Evolutionary conservation across 1,140 invertebrate species (phyloP), one percentile per base, ranked within the genome.

Genomic region (Pogonomyrmex barbatus): DNA sequence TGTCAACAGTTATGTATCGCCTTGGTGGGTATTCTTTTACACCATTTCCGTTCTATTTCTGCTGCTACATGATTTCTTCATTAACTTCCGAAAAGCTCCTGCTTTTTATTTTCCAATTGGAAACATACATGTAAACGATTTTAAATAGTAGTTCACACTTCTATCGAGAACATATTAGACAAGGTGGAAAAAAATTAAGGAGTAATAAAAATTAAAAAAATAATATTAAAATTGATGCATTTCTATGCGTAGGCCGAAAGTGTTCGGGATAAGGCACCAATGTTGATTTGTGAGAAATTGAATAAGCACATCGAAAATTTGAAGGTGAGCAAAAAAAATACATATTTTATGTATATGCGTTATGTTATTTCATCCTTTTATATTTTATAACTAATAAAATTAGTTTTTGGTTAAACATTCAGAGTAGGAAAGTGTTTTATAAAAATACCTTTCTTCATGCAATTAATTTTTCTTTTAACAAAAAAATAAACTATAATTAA

Each of bases 211-310:
- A 52, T 52, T 47, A 14, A 17, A 73, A 45, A 60, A 60, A n/a
- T 9, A n/a, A 30, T 42, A 56, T 62, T 1, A 3, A 63, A 47
- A n/a, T 6, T 39, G 12, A 67, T 65, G 6, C 17, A 14, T 77
- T 77, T 63, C 14, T 45, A 9, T 58, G 30, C 47, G 14, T 65
- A 92, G 91, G 89, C 90, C n/a, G 39, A 90, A 70, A 65, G 47
- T 30, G 85, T 62, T 2, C 86, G 76, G 14, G 87, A 91, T n/a
- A 65, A 86, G 60, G 91, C 87, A 3, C 86, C 91, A 1, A 54
- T 63, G 12, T 24, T 92, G 68, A 91, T 93, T 54, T 93, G 92
- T 36, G 87, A 92, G 3, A 91, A 90, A 33, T 33, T 92, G 5
- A 89, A 86, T 1, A n/a, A 0, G 0, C 85, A 89, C 36, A 85